Base-by-base conservation (phyloP, 2,797 vertebrate species). In the Tympanoctomys barrerae region DNA sequence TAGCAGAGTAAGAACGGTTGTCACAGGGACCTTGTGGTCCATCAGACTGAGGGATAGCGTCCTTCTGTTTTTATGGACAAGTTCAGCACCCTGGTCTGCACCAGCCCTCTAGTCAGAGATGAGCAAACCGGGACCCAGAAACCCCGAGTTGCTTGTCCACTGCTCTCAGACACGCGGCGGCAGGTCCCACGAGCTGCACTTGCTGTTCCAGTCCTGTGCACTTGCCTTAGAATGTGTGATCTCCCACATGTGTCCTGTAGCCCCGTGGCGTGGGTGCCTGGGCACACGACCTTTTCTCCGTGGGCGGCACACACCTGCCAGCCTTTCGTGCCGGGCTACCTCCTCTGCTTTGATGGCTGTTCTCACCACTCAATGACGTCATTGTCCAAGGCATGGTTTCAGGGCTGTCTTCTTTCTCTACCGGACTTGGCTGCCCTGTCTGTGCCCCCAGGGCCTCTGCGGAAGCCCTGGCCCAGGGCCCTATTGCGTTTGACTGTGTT, bases 311-410 rank as follows among this genome's bases (percentile, higher is more conserved):
- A 59, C 1, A 28, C 2, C 52, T 71, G 12, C 18, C 1, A 31
- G 16, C 49, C 2, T 68, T 2, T 36, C 39, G 19, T 86, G 7
- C n/a, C 57, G 46, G 14, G 28, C 28, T 64, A 61, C 61, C 39
- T 24, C 8, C 94, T 86, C 92, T 96, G 4, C 31, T 75, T 83
- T 46, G 46, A 79, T 52, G 46, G 22, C n/a, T 11, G 82, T 91
- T 78, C 64, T 91, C 83, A 24, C 64, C 33, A 59, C 22, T 9
- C 39, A n/a, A 52, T 80, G 80, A 81, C 91, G 66, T 61, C 11
- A 28, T 90, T 91, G 19, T 66, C 84, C 16, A n/a, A 75, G 57
- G 13, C 18, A n/a, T 66, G 13, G 28, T 31, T 81, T 21, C 42
- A 59, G 36, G 39, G 7, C 14, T 61, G 0, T 66, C 57, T 81